These are phyloP conservation scores for Sebastes vulpes DNA, from an alignment of 2,797 vertebrate species.

Conservation along the genomic window DNA sequence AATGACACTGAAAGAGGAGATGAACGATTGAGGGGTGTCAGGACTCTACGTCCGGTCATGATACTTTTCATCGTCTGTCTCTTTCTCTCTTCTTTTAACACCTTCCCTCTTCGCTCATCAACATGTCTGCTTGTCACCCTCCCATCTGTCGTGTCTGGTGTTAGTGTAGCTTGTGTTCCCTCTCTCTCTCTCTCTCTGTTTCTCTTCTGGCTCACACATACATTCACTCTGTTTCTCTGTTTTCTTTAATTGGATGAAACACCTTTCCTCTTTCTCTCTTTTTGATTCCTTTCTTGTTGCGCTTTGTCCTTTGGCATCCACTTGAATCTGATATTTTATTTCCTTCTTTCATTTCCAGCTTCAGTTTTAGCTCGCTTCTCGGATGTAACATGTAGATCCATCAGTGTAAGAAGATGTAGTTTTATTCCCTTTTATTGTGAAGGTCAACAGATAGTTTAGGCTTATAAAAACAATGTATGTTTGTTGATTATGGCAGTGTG, in stretches of 20 bases:
- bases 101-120: constrained; percentile 39
- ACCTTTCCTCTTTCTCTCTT: not conserved
- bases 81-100: constrained; percentile 10
- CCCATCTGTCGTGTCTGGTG: constrained; percentile 36
- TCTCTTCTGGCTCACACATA: not conserved
- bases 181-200: not conserved
- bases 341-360: not conserved
- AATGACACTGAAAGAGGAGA: not conserved
- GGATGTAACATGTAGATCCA: not conserved
- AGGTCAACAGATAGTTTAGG: not conserved
- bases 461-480: not conserved
- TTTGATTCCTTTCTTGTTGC: not conserved
- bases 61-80: not conserved
- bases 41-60: not conserved
- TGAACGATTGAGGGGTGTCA: not conserved
- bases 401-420: not conserved
- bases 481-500: not conserved
- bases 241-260: not conserved
- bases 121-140: constrained; percentile 35
- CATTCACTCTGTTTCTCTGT: not conserved
- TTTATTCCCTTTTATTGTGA: not conserved
- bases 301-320: not conserved
- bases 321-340: not conserved
- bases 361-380: not conserved
- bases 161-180: not conserved